Evolutionary conservation across 2,888 invertebrate species (phyloP).

Genomic region (Oasisia sp.): DNA sequence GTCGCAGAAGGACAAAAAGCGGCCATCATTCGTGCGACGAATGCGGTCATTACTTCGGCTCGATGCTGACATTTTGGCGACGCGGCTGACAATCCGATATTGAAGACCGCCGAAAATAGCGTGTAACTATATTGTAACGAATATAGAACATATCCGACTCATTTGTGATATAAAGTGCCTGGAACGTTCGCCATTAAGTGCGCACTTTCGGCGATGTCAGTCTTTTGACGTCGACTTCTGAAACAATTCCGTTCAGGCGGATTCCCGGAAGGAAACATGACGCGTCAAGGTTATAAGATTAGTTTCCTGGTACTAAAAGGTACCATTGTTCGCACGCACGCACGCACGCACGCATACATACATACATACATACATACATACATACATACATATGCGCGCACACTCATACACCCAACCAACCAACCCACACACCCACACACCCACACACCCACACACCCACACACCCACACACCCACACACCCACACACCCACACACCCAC

Average conservation of each 20-base stretch:
- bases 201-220: not conserved
- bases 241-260: not conserved
- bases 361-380: too few relatives aligned
- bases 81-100: not conserved
- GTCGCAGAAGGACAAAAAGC: not conserved
- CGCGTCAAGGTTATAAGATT: too few relatives aligned
- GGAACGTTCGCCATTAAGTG: not conserved
- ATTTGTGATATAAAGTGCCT: not conserved
- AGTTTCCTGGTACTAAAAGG: too few relatives aligned
- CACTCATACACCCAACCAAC: too few relatives aligned
- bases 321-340: too few relatives aligned
- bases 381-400: too few relatives aligned
- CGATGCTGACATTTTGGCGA: not conserved
- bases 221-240: not conserved
- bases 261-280: too few relatives aligned
- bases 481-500: too few relatives aligned
- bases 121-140: not conserved
- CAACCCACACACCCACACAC: too few relatives aligned
- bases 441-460: too few relatives aligned
- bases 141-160: not conserved
- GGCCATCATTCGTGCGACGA: not conserved
- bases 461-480: too few relatives aligned
- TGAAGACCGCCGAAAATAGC: not conserved
- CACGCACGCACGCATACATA: too few relatives aligned
- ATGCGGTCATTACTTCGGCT: not conserved